Evolutionary conservation across 2,888 invertebrate genomes (phyloP).

Genomic region (Lepidocyrtinus sp.): DNA sequence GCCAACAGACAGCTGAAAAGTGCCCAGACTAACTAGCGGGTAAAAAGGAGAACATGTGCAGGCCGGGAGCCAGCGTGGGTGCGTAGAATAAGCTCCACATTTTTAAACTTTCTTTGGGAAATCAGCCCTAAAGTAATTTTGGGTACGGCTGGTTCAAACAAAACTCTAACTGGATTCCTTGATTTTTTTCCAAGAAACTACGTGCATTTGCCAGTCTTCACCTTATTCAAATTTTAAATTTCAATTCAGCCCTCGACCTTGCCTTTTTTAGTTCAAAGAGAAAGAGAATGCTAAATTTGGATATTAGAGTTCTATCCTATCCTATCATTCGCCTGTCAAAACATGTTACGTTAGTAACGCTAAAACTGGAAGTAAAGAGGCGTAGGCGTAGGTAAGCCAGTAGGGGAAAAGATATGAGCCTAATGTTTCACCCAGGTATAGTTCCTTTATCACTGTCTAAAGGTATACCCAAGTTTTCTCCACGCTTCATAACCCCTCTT

Average conservation of each 20-base stretch:
- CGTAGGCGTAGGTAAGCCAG: background rate
- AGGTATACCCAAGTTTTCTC: conserved; percentile 24
- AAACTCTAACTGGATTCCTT: background rate
- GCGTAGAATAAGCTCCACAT: background rate
- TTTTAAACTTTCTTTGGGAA: background rate
- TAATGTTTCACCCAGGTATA: conserved; percentile 49
- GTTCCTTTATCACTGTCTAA: conserved; percentile 46
- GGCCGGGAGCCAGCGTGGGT: background rate
- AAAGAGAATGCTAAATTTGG: conserved; percentile 22
- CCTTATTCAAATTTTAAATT: conserved; percentile 51
- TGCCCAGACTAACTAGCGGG: background rate
- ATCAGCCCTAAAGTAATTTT: background rate
- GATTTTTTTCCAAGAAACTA: background rate
- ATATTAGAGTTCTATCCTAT: background rate
- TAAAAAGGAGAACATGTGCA: conserved; percentile 18
- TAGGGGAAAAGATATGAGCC: background rate
- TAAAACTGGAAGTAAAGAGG: background rate
- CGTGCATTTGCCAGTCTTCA: background rate
- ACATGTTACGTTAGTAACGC: too few relatives aligned
- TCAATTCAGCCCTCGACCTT: conserved; percentile 41
- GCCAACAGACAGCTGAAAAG: conserved; percentile 35
- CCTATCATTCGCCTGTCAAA: background rate
- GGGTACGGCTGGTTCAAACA: background rate
- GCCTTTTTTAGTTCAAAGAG: background rate
- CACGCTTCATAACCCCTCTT: background rate